Base-by-base conservation (phyloP, 2,888 invertebrate species). In the Pachymerium ferrugineum region DNA sequence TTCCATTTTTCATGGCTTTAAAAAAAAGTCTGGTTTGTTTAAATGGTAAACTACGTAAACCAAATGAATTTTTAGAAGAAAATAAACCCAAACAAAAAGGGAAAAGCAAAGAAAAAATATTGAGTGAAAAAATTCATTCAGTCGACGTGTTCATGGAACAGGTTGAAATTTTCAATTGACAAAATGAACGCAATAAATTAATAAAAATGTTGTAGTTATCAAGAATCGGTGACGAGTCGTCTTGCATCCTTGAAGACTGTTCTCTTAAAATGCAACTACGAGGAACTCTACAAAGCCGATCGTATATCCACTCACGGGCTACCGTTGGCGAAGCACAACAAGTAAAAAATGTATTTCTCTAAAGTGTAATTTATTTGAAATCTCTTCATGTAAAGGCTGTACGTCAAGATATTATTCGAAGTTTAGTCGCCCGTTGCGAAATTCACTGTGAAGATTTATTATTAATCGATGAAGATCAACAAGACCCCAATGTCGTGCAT, bases 371-470 rank as follows among this genome's bases (percentile, higher is more conserved):
- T 1, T 29, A 38, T 72, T 10, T n/a, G n/a, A 70, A 25, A 62
- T 30, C 10, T 12, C 10, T 69, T 8, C 10, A 19, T 10, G 28
- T 73, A 33, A 12, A 84, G 77, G 91, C 91, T 25, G 86, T 96
- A 12, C 90, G 90, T 80, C 88, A 91, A 81, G 96, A 97, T 80
- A 88, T 95, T 28, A 85, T 94, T 76, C 86, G 95, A 75, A 95
- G 95, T 73, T 83, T 96, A 74, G 88, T 90, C 12, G 89, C 94
- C 12, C 86, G 96, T 76, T 88, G 95, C 80, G 93, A 94, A 79
- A 91, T 96, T 87, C 93, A 95, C 80, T 94, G 93, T 86, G 95
- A 95, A 83, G 94, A 94, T 74, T 85, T 95, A 73, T 79, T 82
- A 22, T 78, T 82, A 28, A 91, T 93, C 78, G 93, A 93, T 83